Evolutionary conservation across 2,888 invertebrate genomes (phyloP), one percentile per base, ranked within the genome.

Genomic region (Brachypalpus laphriformis): DNA sequence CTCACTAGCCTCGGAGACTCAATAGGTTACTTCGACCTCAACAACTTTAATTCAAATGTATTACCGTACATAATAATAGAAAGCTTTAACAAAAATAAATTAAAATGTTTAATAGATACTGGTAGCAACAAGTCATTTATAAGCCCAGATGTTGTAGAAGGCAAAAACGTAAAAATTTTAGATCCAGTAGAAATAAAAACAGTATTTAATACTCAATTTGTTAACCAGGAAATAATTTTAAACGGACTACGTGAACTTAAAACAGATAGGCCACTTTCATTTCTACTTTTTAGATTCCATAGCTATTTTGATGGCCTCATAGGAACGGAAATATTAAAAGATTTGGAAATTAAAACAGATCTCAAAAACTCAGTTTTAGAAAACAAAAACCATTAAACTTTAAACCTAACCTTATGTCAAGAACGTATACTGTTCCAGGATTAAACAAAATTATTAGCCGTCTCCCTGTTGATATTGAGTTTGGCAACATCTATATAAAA

Each of bases 361-460:
- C 14, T n/a, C 11, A 25, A 42, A 20, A 42, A 61, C 3, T 14
- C 16, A 4, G 1, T 22, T 0, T 18, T 4, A 66, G 37, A 66
- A 75, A 56, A 2, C 16, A 18, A 31, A 37, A 47, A 25, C 42
- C 3, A 6, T 28, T 63, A 63, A 22, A 11, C 3, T 57, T 47
- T 22, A 81, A 57, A 22, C 34, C 45, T 0, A 71, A 59, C 5
- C 6, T 59, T 6, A 71, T 47, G 11, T 71, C 59, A 14, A 71
- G 37, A 9, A 18, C 22, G 9, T 31, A 57, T 31, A 20, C 14
- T 20, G 14, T 70, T 8, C 8, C 28, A 11, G 40, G 54, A 6
- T 18, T 40, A 7, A 40, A 25, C 16, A 68, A 54, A 18, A 11
- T 54, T 16, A 42, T 68, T 18, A 22, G 40, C 42, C 54, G 18